Conservation (phyloP, 2,113 vertebrate genomes). For the Nannospalax galili region DNA sequence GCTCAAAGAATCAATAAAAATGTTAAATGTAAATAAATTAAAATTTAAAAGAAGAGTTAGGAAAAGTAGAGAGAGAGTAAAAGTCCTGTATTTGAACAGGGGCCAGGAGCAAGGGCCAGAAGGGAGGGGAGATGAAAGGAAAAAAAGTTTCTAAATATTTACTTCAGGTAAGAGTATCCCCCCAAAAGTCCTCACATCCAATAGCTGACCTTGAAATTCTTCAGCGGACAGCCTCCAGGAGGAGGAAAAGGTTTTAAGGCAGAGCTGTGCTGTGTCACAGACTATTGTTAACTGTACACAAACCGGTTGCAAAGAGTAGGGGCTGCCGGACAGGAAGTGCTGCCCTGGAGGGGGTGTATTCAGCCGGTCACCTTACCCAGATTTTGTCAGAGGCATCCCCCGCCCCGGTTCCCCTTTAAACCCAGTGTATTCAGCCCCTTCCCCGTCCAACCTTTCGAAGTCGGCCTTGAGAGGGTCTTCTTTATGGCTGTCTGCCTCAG, state of each 20-base stretch:
- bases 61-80: background rate
- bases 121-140: background rate
- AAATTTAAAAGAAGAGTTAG: background rate
- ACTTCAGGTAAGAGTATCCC: background rate
- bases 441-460: background rate
- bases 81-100: too few relatives aligned
- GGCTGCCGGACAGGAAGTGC: background rate
- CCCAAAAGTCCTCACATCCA: conserved; percentile 12
- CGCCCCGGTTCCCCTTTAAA: too few relatives aligned
- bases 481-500: background rate
- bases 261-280: background rate
- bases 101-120: background rate
- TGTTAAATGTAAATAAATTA: background rate
- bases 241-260: background rate
- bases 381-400: background rate
- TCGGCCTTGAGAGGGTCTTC: background rate
- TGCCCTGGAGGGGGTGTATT: background rate
- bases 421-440: background rate
- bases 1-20: background rate
- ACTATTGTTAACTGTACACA: background rate
- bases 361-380: background rate
- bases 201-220: conserved; percentile 80
- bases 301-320: background rate
- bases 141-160: background rate
- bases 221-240: background rate